These are phyloP conservation scores for Temnothorax ravouxi DNA, from an alignment of 2,888 invertebrate species.

Conservation along the genomic window DNA sequence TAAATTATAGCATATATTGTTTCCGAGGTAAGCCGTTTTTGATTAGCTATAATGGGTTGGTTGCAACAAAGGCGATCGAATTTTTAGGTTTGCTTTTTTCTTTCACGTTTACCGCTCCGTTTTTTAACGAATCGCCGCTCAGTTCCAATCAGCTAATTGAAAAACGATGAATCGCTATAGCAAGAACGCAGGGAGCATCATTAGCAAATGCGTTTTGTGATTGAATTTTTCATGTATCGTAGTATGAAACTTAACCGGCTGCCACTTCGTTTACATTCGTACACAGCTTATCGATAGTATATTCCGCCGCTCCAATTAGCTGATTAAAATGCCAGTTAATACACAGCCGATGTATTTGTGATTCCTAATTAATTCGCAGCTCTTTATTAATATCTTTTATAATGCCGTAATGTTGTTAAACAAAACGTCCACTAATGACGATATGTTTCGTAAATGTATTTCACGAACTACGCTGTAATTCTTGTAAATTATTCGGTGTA, in stretches of 20 bases:
- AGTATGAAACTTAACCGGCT: conserved; percentile 52
- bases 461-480: neutral
- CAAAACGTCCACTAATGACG: conserved; percentile 16
- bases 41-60: neutral
- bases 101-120: conserved; percentile 10
- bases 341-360: conserved; percentile 27
- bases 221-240: conserved; percentile 75
- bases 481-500: conserved; percentile 32
- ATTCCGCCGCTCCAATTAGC: conserved; percentile 70
- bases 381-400: conserved; percentile 44
- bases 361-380: conserved; percentile 49
- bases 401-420: conserved; percentile 30
- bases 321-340: conserved; percentile 67
- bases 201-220: conserved; percentile 75
- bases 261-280: conserved; percentile 36
- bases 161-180: conserved; percentile 65
- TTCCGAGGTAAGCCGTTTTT: neutral
- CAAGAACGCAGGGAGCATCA: conserved; percentile 59
- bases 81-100: neutral
- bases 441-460: neutral
- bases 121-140: conserved; percentile 43
- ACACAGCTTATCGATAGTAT: conserved; percentile 54
- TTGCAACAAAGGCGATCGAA: conserved; percentile 14
- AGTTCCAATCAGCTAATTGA: conserved; percentile 72
- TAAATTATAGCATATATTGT: neutral